A percentile compares a stretch with the other conserved stretches of the same genome.
phyloP scores from a whole-genome alignment of 2,888 invertebrate species.

The Steinernema hermaphroditum region DNA sequence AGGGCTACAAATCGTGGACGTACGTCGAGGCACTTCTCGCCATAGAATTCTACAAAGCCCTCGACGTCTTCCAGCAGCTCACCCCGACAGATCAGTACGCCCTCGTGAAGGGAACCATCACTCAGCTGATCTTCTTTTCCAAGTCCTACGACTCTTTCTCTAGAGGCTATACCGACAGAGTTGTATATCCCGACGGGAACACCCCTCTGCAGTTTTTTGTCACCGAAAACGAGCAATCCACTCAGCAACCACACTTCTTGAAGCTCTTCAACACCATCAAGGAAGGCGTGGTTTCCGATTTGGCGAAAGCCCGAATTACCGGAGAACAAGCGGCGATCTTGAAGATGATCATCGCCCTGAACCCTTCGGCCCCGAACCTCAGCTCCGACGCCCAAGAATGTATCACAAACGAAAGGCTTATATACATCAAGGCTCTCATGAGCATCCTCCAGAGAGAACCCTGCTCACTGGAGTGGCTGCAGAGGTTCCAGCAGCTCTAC shows the following conservation, averaged over 20 bases:
- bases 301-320: background rate
- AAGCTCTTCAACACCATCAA: background rate
- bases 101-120: background rate
- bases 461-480: background rate
- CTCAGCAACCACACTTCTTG: background rate
- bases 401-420: background rate
- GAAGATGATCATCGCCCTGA: background rate
- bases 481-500: conserved; percentile 6
- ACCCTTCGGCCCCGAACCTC: background rate
- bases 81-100: background rate
- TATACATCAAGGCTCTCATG: background rate
- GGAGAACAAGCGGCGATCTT: background rate
- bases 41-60: conserved; percentile 4
- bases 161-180: background rate
- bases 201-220: background rate
- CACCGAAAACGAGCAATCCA: background rate
- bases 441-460: background rate
- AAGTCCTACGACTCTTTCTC: background rate
- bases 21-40: background rate
- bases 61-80: background rate
- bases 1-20: background rate
- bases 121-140: background rate
- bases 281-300: background rate
- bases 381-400: background rate
- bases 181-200: conserved; percentile 14